A percentile compares a stretch with the other conserved stretches of the same genome.
Evolutionary conservation across 2,797 vertebrate species (phyloP).

Genomic region (Cossypha polioptera): DNA sequence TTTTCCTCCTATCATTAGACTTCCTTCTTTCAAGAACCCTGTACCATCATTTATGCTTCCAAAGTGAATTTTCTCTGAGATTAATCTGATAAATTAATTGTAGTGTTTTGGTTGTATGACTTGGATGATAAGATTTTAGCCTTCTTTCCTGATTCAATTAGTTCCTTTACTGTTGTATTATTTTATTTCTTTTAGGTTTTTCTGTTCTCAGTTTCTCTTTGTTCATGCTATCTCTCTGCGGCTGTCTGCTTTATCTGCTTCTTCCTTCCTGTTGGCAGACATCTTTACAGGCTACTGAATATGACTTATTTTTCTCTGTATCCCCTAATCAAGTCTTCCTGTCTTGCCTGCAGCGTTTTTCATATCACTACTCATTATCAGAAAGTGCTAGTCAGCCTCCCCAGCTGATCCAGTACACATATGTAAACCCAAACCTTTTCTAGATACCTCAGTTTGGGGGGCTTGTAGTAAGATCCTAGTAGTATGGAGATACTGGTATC

Average conservation of each 20-base stretch:
- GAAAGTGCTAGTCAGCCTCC: background rate
- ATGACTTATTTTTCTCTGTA: constrained; percentile 1
- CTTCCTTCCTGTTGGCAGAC: constrained; percentile 56
- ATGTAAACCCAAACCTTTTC: background rate
- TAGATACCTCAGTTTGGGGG: background rate
- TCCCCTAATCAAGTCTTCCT: background rate
- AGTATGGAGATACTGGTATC: background rate
- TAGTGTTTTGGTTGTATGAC: background rate
- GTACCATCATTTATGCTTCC: background rate
- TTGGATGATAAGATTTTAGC: background rate
- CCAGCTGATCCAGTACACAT: background rate
- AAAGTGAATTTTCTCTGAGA: background rate
- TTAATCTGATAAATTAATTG: background rate
- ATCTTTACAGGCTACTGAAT: constrained; percentile 36
- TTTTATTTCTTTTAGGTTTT: background rate
- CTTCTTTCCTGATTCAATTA: background rate
- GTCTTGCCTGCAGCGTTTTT: background rate
- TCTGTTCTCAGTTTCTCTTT: constrained; percentile 26
- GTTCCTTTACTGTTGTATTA: background rate
- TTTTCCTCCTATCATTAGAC: background rate
- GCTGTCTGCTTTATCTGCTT: constrained; percentile 53
- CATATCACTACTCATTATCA: background rate
- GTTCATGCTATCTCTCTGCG: constrained; percentile 33
- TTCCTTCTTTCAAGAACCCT: background rate
- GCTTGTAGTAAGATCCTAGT: background rate